Conservation (phyloP, 2,888 invertebrate genomes). For the Drosophila multiciliata region DNA sequence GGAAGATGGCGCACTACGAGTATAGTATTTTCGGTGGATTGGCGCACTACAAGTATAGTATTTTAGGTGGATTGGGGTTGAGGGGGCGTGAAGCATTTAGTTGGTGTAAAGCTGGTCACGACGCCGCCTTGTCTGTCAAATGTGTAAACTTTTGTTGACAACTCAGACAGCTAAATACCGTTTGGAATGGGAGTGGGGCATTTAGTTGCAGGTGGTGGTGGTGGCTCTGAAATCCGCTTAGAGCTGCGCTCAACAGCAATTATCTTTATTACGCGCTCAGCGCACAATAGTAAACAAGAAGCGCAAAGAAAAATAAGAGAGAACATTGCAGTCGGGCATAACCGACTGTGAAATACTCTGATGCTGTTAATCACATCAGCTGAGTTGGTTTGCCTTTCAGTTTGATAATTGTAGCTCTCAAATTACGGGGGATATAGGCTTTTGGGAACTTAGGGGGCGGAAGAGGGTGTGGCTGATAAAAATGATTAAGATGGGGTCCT, state of each 20-base stretch:
- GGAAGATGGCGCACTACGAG: slow-evolving; percentile 3
- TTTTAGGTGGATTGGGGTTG: background rate
- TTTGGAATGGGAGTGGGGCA: background rate
- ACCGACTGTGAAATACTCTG: background rate
- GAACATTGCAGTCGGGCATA: background rate
- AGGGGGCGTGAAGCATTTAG: slow-evolving; percentile 24
- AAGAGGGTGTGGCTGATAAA: too few relatives aligned
- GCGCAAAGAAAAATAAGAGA: slow-evolving; percentile 15
- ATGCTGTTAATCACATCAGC: too few relatives aligned
- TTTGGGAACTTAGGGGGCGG: too few relatives aligned
- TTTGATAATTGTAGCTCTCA: too few relatives aligned
- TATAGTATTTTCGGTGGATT: too few relatives aligned
- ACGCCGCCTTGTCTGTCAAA: slow-evolving; percentile 62
- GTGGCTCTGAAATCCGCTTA: slow-evolving; percentile 70
- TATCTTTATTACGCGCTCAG: slow-evolving; percentile 75
- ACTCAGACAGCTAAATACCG: slow-evolving; percentile 33
- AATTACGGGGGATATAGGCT: too few relatives aligned
- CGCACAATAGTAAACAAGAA: slow-evolving; percentile 55
- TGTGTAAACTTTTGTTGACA: slow-evolving; percentile 39
- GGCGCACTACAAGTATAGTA: background rate
- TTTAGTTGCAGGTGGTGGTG: slow-evolving; percentile 21
- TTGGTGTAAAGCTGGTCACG: slow-evolving; percentile 49
- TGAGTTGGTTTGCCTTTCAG: too few relatives aligned
- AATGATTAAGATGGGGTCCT: too few relatives aligned
- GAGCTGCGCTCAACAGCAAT: slow-evolving; percentile 77